Percentiles rank a stretch among this genome's conserved stretches.
Conservation (phyloP, 92 coral and sea anemone species). For the Scolanthus callimorphus region DNA sequence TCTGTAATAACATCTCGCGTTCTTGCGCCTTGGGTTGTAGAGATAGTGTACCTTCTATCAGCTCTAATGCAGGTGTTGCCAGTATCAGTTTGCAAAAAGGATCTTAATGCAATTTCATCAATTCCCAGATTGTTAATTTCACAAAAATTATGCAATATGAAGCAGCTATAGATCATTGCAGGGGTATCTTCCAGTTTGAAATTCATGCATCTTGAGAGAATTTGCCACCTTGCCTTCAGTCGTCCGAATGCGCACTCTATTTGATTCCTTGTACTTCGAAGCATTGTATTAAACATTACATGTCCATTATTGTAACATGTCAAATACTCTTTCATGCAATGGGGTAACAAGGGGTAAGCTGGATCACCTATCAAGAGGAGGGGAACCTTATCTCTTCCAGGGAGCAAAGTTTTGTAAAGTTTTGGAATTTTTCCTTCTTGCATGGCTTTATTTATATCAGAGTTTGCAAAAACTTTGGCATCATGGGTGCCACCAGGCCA, state of each 20-base stretch:
- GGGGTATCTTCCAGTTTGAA: slow-evolving; percentile 28
- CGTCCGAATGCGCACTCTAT: slow-evolving; percentile 41
- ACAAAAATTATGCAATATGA: slow-evolving; percentile 49
- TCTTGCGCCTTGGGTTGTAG: no score
- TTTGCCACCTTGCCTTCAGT: slow-evolving; percentile 47
- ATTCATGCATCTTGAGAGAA: slow-evolving; percentile 19
- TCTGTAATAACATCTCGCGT: no score
- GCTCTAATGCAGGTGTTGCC: no score
- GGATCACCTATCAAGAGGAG: slow-evolving; percentile 52
- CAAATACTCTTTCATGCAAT: slow-evolving; percentile 53
- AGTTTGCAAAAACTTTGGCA: slow-evolving; percentile 41
- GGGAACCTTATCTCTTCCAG: slow-evolving; percentile 53
- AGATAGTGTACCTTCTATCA: no score
- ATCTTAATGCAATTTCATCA: no score
- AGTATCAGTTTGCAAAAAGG: no score
- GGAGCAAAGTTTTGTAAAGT: slow-evolving; percentile 28
- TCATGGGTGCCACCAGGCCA: slow-evolving; percentile 56
- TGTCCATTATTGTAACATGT: slow-evolving; percentile 17
- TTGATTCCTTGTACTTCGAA: slow-evolving; percentile 36
- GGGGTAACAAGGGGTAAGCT: slow-evolving; percentile 49
- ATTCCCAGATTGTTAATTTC: slow-evolving; percentile 29
- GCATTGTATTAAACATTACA: slow-evolving; percentile 46
- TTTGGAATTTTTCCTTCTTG: slow-evolving; percentile 20
- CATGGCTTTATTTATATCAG: slow-evolving; percentile 16
- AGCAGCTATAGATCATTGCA: slow-evolving; percentile 28